phyloP scores from a whole-genome alignment of 2,888 invertebrate genomes.

The Nipponacmea schrenckii region DNA sequence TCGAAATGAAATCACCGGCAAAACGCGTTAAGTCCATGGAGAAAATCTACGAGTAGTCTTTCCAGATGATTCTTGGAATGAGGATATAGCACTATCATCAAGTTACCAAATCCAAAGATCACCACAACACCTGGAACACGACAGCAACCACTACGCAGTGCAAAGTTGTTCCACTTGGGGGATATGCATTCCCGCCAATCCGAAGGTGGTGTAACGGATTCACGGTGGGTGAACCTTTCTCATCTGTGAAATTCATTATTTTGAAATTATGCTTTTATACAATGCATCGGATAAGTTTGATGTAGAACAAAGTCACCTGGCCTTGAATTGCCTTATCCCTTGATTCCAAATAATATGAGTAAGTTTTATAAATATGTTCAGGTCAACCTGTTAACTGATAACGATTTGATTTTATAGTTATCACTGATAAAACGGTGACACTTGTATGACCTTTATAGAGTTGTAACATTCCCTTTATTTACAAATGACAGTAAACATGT shows the following conservation, averaged over 20 bases:
- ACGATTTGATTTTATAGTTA: neutral
- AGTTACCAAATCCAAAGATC: neutral
- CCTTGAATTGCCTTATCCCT: neutral
- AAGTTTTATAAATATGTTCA: neutral
- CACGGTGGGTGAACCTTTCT: no score
- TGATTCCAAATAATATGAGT: neutral
- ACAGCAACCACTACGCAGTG: neutral
- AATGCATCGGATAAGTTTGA: neutral
- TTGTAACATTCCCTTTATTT: neutral
- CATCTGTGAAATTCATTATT: neutral
- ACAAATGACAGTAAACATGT: neutral
- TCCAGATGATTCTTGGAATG: constrained; percentile 9
- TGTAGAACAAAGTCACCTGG: no score
- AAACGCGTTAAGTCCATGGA: neutral
- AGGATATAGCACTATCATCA: neutral
- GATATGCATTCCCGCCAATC: neutral
- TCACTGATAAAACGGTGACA: neutral
- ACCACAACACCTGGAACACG: neutral
- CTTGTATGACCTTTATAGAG: neutral
- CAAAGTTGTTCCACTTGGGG: neutral
- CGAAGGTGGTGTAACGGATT: neutral
- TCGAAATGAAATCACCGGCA: neutral
- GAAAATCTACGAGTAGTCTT: neutral
- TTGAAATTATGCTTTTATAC: neutral
- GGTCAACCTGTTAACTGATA: neutral